Percentiles rank a stretch among this genome's conserved stretches.
phyloP scores from a whole-genome alignment of 2,797 vertebrate genomes.

The Takifugu rubripes region DNA sequence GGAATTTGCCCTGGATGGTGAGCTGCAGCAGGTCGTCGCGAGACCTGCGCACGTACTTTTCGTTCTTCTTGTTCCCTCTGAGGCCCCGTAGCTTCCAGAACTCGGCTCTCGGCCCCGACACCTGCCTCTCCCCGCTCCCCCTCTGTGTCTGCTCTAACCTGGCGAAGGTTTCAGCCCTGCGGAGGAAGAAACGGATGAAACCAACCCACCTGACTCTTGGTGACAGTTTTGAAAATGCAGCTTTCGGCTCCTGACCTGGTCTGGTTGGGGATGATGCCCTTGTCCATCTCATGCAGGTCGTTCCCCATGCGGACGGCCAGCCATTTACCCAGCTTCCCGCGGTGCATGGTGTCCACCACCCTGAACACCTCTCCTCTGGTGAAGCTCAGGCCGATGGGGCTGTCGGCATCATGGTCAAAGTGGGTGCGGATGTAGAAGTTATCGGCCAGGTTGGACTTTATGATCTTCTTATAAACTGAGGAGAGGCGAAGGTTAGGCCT shows the following conservation, averaged over 20 bases:
- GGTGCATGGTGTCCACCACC: slow-evolving; percentile 91
- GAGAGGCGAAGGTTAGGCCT: not conserved
- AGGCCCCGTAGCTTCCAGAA: slow-evolving; percentile 97
- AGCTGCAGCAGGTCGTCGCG: slow-evolving; percentile 90
- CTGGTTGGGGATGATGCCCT: slow-evolving; percentile 90
- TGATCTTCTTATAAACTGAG: slow-evolving; percentile 90
- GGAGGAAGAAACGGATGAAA: not conserved
- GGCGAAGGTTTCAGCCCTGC: slow-evolving; percentile 89
- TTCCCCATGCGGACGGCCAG: slow-evolving; percentile 87
- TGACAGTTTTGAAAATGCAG: not conserved
- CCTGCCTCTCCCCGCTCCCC: slow-evolving; percentile 59
- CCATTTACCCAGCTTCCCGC: slow-evolving; percentile 85
- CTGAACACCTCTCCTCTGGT: slow-evolving; percentile 91
- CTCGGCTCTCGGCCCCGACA: slow-evolving; percentile 82
- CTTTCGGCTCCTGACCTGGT: slow-evolving; percentile 71
- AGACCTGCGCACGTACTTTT: slow-evolving; percentile 80
- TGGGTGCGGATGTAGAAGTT: slow-evolving; percentile 95
- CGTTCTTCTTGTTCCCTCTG: slow-evolving; percentile 86
- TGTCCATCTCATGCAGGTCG: slow-evolving; percentile 88
- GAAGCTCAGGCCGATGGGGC: slow-evolving; percentile 80
- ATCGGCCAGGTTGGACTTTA: slow-evolving; percentile 85
- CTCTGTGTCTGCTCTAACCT: slow-evolving; percentile 81
- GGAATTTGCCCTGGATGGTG: slow-evolving; percentile 92
- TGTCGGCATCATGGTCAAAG: slow-evolving; percentile 88
- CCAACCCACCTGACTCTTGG: no score